Base-by-base conservation (phyloP, 2,888 invertebrate species). In the Tetrapedia diversipes region DNA sequence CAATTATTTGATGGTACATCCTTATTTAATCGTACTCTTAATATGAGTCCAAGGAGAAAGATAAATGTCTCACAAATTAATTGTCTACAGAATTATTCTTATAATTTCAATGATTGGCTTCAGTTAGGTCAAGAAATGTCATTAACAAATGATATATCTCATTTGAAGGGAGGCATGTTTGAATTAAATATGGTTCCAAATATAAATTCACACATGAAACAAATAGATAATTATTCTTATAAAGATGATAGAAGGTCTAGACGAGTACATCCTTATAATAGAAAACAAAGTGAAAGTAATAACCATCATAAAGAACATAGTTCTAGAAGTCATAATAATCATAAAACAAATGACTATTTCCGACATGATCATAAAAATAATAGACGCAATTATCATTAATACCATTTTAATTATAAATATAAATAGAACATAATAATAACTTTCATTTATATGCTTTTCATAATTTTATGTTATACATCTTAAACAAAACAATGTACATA, bases 1-100 rank as follows among this genome's bases (percentile, higher is more conserved):
- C 92, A 94, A 39, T 91, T 97, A 43, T 94, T 96, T 83, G 94
- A 95, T 47, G 96, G 96, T 0, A 94, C 96, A 1, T 90, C 92
- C 1, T 89, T 97, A 16, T 97, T 93, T 89, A 94, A 95, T 74
- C 94, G 94, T 80, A 91, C 92, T 39, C 91, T 84, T 53, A 92
- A 84, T 90, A 83, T 80, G 80, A 82, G 70, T 68, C 57, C 51
- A 45, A 80, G 79, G 74, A 83, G 69, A 82, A 77, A 74, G 32
- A 0, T 51, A 32, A 79, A 80, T 0, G 34, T 51, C 14, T 60
- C 49, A 4, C 69, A 68, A 59, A 29, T 32, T 43, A 69, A 65
- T 39, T 72, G 67, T 54, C n/a, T 22, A 19, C 67, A 39, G 10
- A 67, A 83, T 32, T 77, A 78, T 3, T 37, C 66, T 63, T 57